phyloP scores from a whole-genome alignment of 30 jellyfish, hydroid and myxozoan genomes.

The Hydra vulgaris region DNA sequence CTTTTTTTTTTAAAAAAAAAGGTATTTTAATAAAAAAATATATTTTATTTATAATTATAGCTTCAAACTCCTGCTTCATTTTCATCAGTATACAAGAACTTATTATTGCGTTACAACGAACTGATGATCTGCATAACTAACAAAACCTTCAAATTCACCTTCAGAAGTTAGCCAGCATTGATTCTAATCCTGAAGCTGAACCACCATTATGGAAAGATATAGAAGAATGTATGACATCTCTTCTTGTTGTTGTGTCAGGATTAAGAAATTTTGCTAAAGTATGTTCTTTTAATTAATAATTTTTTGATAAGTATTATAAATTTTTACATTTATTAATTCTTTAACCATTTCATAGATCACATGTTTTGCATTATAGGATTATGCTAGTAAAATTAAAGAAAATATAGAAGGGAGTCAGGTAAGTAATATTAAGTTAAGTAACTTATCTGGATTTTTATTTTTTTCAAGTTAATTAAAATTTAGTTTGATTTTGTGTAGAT shows the following conservation, averaged over 20 bases:
- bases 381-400: constrained; percentile 45
- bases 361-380: constrained; percentile 15
- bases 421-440: neutral
- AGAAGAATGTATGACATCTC: constrained; percentile 48
- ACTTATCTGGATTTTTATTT: neutral
- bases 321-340: no score
- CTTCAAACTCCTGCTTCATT: constrained; percentile 97
- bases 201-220: constrained; percentile 76
- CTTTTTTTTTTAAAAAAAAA: no score
- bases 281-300: neutral
- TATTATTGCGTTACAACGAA: constrained; percentile 79
- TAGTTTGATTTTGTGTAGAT: constrained; percentile 27
- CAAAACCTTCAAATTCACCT: constrained; percentile 60
- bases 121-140: constrained; percentile 86
- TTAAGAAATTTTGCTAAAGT: constrained; percentile 82
- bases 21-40: no score
- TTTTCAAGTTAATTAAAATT: neutral
- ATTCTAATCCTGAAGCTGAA: constrained; percentile 96
- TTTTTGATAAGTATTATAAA: neutral
- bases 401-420: constrained; percentile 85
- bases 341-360: no score
- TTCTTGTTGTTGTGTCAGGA: constrained; percentile 66
- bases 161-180: constrained; percentile 74
- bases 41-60: constrained; percentile 23
- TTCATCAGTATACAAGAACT: constrained; percentile 94